phyloP scores from a whole-genome alignment of 1,140 invertebrate genomes.

The Melanaphis sacchari region DNA sequence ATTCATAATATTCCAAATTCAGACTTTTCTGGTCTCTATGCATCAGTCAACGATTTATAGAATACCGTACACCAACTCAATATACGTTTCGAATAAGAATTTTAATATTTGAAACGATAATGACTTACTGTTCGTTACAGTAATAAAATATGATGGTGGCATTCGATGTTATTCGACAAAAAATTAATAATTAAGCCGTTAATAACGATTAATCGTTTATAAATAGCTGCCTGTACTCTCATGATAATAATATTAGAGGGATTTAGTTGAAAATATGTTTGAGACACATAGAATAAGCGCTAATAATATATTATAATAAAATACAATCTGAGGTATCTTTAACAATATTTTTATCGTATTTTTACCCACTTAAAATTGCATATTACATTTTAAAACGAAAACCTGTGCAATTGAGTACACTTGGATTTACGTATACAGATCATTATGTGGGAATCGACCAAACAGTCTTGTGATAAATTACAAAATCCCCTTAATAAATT shows the following conservation, averaged over 20 bases:
- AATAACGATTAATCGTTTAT: background rate
- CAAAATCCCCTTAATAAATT: slow-evolving; percentile 14
- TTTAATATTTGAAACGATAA: background rate
- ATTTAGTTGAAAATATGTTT: background rate
- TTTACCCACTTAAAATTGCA: background rate
- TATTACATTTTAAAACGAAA: background rate
- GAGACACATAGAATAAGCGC: background rate
- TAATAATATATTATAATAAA: background rate
- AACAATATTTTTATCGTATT: background rate
- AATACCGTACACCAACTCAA: background rate
- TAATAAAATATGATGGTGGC: background rate
- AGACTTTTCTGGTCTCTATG: background rate
- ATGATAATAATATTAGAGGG: background rate
- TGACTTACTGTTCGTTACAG: background rate
- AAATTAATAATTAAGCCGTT: background rate
- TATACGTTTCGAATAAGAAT: background rate
- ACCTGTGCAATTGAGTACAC: background rate
- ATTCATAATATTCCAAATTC: background rate
- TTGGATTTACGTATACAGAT: background rate
- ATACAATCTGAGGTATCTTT: background rate
- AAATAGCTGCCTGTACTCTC: background rate
- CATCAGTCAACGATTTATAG: background rate
- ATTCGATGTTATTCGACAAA: background rate
- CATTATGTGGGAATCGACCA: background rate
- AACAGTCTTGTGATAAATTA: background rate